Conservation (phyloP, 2,113 vertebrate species). For the Engystomops pustulosus region DNA sequence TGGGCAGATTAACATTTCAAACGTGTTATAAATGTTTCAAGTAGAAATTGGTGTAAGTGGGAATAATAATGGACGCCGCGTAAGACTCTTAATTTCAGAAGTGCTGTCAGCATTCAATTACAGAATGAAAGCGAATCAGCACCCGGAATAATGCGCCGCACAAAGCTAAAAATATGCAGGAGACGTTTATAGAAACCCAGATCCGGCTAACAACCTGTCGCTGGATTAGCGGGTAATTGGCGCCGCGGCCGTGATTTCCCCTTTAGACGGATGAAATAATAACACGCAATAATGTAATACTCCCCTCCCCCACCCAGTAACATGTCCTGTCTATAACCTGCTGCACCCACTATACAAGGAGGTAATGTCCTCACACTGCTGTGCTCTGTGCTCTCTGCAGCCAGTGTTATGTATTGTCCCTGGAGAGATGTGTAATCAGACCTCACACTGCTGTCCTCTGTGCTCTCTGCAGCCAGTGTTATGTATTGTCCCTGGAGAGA, state of each 20-base stretch:
- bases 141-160: constrained; percentile 36
- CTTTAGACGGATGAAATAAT: too few species aligned
- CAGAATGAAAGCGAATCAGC: constrained; percentile 43
- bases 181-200: constrained; percentile 1
- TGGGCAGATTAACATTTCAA: constrained; percentile 56
- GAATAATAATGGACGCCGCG: constrained; percentile 46
- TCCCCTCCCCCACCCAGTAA: too few species aligned
- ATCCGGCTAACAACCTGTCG: constrained; percentile 8
- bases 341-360: too few species aligned
- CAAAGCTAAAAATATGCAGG: constrained; percentile 1
- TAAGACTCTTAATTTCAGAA: constrained; percentile 49
- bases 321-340: too few species aligned
- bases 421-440: too few species aligned
- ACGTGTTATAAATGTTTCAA: constrained; percentile 55
- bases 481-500: too few species aligned
- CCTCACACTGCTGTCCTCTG: too few species aligned
- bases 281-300: too few species aligned
- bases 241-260: not conserved
- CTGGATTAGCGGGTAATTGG: constrained; percentile 34
- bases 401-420: too few species aligned
- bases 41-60: constrained; percentile 48
- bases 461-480: too few species aligned
- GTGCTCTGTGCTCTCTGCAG: too few species aligned
- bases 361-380: too few species aligned
- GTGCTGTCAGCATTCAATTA: constrained; percentile 57